Conservation (phyloP, 2,113 vertebrate genomes). For the Mustelus asterias region DNA sequence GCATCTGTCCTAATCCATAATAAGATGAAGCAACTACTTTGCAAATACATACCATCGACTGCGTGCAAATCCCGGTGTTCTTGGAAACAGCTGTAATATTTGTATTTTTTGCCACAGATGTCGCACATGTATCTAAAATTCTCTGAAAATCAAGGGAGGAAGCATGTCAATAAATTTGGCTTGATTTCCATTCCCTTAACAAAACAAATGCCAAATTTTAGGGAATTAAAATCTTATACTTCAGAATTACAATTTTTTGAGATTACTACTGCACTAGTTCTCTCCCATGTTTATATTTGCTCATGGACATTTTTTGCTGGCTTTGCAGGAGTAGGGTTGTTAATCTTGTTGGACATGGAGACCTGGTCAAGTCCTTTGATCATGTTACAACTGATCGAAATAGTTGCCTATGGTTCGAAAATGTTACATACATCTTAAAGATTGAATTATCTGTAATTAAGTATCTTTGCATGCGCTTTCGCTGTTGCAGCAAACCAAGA, state of each 20-base stretch:
- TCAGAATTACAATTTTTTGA: not conserved
- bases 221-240: not conserved
- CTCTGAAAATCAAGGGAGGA: slow-evolving; percentile 57
- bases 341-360: not conserved
- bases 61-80: slow-evolving; percentile 95
- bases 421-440: not conserved
- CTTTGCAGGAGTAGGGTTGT: not conserved
- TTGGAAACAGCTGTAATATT: slow-evolving; percentile 99
- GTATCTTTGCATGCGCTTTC: not conserved
- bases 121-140: slow-evolving; percentile 97
- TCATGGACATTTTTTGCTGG: not conserved
- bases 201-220: not conserved
- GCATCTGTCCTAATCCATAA: not conserved
- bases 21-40: not conserved
- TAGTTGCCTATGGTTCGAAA: not conserved
- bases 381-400: not conserved
- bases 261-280: not conserved
- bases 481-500: not conserved
- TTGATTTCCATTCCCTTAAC: not conserved
- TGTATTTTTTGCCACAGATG: slow-evolving; percentile 97
- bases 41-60: slow-evolving; percentile 78
- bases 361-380: too few species aligned
- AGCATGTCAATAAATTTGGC: not conserved
- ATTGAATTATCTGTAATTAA: not conserved
- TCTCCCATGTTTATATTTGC: not conserved